These are phyloP conservation scores for Schizotus pectinicornis DNA, from an alignment of 2,888 invertebrate species.

Conservation along the genomic window DNA sequence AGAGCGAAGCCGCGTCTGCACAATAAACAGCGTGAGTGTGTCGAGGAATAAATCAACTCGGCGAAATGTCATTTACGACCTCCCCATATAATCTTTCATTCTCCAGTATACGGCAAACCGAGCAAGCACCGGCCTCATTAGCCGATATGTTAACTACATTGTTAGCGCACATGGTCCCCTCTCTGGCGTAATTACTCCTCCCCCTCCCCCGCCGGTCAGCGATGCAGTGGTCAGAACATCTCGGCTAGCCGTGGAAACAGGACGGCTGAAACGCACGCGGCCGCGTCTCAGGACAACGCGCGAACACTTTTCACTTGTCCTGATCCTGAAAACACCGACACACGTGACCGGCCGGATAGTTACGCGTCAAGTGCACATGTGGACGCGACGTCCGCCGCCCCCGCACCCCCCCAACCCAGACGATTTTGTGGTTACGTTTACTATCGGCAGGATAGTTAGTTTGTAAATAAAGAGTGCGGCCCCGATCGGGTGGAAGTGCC, in stretches of 20 bases:
- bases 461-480: slow-evolving; percentile 2
- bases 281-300: slow-evolving; percentile 42
- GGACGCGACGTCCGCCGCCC: slow-evolving; percentile 3
- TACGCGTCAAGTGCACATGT: slow-evolving; percentile 22
- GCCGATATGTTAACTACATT: slow-evolving; percentile 55
- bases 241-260: slow-evolving; percentile 57
- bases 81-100: slow-evolving; percentile 35
- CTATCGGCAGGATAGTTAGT: slow-evolving; percentile 18
- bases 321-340: slow-evolving; percentile 40
- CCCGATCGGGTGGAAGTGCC: too few relatives aligned
- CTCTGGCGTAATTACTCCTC: slow-evolving; percentile 52
- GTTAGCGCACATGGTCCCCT: slow-evolving; percentile 55
- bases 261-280: slow-evolving; percentile 42
- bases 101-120: slow-evolving; percentile 12
- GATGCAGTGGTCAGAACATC: slow-evolving; percentile 57
- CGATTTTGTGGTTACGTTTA: slow-evolving; percentile 6
- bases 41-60: neutral
- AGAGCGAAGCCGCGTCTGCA: slow-evolving; percentile 26
- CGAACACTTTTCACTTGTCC: slow-evolving; percentile 13
- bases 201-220: slow-evolving; percentile 60
- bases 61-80: slow-evolving; percentile 26
- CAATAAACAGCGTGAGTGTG: neutral
- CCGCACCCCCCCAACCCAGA: slow-evolving; percentile 2
- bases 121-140: slow-evolving; percentile 45
- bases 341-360: slow-evolving; percentile 41